Evolutionary conservation across 2,113 vertebrate genomes (phyloP).

Genomic region (Jacana jacana): DNA sequence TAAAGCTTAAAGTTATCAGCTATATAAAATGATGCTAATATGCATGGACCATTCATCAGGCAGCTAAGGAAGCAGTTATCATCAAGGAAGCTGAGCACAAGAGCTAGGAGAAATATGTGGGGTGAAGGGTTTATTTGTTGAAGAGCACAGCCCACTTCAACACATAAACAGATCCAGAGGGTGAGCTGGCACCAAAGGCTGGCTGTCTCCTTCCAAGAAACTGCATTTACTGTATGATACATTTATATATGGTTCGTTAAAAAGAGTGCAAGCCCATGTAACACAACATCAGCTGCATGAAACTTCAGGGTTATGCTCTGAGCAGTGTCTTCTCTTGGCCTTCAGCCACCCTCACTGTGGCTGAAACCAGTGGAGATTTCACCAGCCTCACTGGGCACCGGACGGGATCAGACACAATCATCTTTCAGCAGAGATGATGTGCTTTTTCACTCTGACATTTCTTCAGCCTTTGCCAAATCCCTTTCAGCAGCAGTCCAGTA

Average conservation of each 20-base stretch:
- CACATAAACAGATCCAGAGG: not conserved
- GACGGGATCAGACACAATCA: not conserved
- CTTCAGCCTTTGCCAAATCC: slow-evolving; percentile 14
- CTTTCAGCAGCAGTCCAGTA: not conserved
- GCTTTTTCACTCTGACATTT: not conserved
- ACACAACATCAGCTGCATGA: not conserved
- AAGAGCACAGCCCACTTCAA: not conserved
- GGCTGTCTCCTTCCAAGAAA: not conserved
- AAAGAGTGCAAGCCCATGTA: not conserved
- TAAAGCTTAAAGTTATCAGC: not conserved
- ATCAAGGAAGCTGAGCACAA: not conserved
- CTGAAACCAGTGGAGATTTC: not conserved
- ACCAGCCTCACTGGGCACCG: not conserved
- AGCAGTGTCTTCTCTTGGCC: not conserved
- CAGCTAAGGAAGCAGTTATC: slow-evolving; percentile 9
- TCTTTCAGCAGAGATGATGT: not conserved
- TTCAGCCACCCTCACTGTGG: not conserved
- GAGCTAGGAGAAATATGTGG: not conserved
- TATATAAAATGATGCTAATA: not conserved
- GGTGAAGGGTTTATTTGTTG: not conserved
- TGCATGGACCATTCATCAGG: not conserved
- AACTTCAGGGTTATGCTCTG: not conserved
- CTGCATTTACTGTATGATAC: not conserved
- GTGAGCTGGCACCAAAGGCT: not conserved
- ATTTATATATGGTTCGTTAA: not conserved